These are phyloP conservation scores for Lethrus apterus DNA, from an alignment of 1,140 invertebrate species.

Conservation along the genomic window DNA sequence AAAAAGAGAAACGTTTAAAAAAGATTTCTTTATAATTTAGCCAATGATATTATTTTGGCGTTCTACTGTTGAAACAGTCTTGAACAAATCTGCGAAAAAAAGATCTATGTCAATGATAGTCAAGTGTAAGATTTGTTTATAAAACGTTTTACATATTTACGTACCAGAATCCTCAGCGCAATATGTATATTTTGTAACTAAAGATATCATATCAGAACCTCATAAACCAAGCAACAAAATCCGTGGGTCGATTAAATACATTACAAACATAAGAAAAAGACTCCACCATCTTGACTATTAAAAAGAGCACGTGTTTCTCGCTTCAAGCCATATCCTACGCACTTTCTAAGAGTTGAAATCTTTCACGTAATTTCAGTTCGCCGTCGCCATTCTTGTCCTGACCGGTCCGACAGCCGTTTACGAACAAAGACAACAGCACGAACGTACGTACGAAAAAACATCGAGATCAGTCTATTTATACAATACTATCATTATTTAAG, in stretches of 20 bases:
- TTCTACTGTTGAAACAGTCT: too few relatives aligned
- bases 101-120: too few relatives aligned
- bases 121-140: too few relatives aligned
- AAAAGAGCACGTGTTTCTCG: conserved; percentile 10
- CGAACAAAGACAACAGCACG: neutral
- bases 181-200: conserved; percentile 1
- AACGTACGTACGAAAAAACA: neutral
- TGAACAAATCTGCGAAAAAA: too few relatives aligned
- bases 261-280: conserved; percentile 6
- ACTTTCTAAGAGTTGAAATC: conserved; percentile 6
- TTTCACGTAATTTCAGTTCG: too few relatives aligned
- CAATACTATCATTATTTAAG: conserved; percentile 37
- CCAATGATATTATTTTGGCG: too few relatives aligned
- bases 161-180: too few relatives aligned
- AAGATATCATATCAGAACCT: conserved; percentile 8
- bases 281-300: conserved; percentile 9
- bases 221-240: conserved; percentile 8
- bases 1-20: too few relatives aligned
- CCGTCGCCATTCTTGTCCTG: too few relatives aligned
- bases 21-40: too few relatives aligned
- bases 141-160: too few relatives aligned
- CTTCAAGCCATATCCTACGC: conserved; percentile 9
- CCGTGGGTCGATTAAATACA: conserved; percentile 11
- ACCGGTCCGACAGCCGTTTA: too few relatives aligned
- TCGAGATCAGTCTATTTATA: conserved; percentile 27